Conservation (phyloP, 2,888 invertebrate species). For the Eupsilia transversa region DNA sequence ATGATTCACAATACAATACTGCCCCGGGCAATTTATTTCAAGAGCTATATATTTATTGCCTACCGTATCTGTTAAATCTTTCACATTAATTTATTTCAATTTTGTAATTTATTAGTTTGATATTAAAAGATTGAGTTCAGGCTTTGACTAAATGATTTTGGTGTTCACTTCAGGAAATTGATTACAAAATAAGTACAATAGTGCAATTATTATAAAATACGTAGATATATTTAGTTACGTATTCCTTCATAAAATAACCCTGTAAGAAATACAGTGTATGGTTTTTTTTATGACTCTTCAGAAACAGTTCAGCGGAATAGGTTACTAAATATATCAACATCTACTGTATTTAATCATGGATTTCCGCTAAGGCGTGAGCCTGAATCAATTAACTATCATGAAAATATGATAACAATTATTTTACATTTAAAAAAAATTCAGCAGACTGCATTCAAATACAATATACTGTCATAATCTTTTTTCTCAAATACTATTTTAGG, state of each 20-base stretch:
- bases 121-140: slow-evolving; percentile 35
- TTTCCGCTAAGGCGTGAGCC: too few relatives aligned
- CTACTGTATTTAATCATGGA: too few relatives aligned
- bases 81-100: slow-evolving; percentile 50
- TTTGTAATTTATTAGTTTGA: slow-evolving; percentile 35
- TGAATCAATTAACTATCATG: too few relatives aligned
- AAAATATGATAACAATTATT: not conserved
- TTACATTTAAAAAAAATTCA: not conserved
- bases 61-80: slow-evolving; percentile 52
- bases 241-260: too few relatives aligned
- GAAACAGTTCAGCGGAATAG: too few relatives aligned
- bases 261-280: too few relatives aligned
- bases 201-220: too few relatives aligned
- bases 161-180: not conserved
- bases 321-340: too few relatives aligned
- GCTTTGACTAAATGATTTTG: slow-evolving; percentile 25
- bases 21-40: slow-evolving; percentile 43
- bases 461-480: not conserved
- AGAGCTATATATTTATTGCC: slow-evolving; percentile 56
- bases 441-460: not conserved
- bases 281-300: too few relatives aligned
- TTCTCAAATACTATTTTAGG: not conserved
- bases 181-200: not conserved
- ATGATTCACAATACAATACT: slow-evolving; percentile 55
- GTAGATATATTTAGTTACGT: too few relatives aligned